Evolutionary conservation across 92 coral and sea anemone species (phyloP).

Genomic region (Actinostola sp.): DNA sequence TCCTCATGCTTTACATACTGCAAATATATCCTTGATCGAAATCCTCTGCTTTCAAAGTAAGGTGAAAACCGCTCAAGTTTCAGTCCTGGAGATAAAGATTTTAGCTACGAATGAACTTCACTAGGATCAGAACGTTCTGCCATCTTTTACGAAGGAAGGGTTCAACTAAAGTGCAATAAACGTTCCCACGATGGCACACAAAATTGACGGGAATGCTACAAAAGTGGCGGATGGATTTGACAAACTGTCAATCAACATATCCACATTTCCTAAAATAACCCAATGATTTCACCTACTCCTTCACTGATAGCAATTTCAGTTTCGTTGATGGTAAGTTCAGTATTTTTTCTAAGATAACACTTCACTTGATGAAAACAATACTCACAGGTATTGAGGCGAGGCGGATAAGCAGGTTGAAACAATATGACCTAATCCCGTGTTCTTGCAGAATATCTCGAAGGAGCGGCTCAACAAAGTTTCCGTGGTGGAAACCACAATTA

Average conservation of each 20-base stretch:
- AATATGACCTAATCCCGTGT: no score
- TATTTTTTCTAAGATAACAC: conserved; percentile 31
- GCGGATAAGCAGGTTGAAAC: conserved; percentile 47
- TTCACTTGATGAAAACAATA: conserved; percentile 46
- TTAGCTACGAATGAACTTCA: conserved; percentile 39
- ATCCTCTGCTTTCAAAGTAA: conserved; percentile 34
- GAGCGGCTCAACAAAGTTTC: no score
- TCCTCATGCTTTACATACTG: conserved; percentile 37
- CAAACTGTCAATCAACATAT: conserved; percentile 45
- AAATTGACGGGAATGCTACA: background rate
- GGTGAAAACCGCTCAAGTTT: no score
- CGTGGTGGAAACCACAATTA: no score
- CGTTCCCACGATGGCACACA: background rate
- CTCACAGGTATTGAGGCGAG: conserved; percentile 39
- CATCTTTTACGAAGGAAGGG: background rate
- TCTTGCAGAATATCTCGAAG: no score
- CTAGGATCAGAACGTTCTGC: no score
- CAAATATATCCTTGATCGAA: conserved; percentile 34
- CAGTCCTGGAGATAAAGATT: conserved; percentile 39
- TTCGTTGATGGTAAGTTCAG: conserved; percentile 32
- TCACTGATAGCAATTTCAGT: conserved; percentile 51
- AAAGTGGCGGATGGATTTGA: background rate
- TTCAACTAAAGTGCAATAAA: no score
- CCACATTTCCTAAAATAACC: conserved; percentile 45
- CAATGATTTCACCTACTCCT: conserved; percentile 32